These are phyloP conservation scores for Allolobophora icterica DNA, from an alignment of 2,888 invertebrate species.

Conservation along the genomic window DNA sequence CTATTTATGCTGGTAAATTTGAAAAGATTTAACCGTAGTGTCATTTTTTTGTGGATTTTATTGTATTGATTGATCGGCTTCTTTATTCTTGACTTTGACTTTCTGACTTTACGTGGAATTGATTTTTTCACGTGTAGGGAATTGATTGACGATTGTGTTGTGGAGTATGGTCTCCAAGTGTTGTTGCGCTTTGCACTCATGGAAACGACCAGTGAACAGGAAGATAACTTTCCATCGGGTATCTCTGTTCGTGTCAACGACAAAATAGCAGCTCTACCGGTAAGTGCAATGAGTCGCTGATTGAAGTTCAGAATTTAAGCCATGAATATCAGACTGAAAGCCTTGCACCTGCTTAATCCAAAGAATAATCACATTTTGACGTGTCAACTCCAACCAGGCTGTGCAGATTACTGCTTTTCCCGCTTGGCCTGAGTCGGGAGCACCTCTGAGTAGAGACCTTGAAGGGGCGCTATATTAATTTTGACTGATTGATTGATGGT, in stretches of 20 bases:
- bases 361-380: too few relatives aligned
- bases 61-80: background rate
- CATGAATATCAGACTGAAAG: background rate
- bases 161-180: conserved; percentile 39
- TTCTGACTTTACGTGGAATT: background rate
- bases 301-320: background rate
- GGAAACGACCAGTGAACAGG: conserved; percentile 87
- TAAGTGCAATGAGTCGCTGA: conserved; percentile 70
- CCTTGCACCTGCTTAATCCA: background rate
- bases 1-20: too few relatives aligned
- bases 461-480: too few relatives aligned
- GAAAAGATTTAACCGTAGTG: background rate
- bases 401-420: too few relatives aligned
- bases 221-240: conserved; percentile 90
- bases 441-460: too few relatives aligned
- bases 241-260: conserved; percentile 90
- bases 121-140: background rate
- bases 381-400: too few relatives aligned
- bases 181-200: conserved; percentile 77
- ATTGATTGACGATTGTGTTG: conserved; percentile 35
- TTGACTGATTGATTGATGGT: too few relatives aligned
- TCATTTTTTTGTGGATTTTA: background rate
- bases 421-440: too few relatives aligned
- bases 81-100: background rate
- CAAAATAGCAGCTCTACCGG: conserved; percentile 86